Evolutionary conservation across 2,797 vertebrate genomes (phyloP).

Genomic region (Trematomus bernacchii): DNA sequence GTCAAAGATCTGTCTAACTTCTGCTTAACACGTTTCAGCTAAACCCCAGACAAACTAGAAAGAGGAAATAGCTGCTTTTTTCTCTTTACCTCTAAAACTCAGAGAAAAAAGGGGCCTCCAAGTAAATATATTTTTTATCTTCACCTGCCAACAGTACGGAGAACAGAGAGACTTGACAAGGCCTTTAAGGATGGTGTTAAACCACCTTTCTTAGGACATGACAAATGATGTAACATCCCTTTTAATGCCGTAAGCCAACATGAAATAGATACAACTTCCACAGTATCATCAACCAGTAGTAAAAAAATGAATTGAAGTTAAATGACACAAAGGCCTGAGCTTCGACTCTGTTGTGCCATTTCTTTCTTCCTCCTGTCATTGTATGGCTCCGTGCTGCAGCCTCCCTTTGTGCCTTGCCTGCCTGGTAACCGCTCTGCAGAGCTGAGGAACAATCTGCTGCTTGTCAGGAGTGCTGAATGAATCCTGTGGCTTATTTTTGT

Average conservation of each 20-base stretch:
- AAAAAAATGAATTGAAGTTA: slow-evolving; percentile 60
- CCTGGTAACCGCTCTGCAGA: slow-evolving; percentile 54
- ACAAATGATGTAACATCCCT: slow-evolving; percentile 60
- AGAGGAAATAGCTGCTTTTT: slow-evolving; percentile 47
- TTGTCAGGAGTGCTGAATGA: slow-evolving; percentile 74
- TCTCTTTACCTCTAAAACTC: slow-evolving; percentile 51
- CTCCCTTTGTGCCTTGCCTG: slow-evolving; percentile 53
- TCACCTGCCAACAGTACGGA: slow-evolving; percentile 60
- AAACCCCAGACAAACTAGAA: slow-evolving; percentile 57
- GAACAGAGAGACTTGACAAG: slow-evolving; percentile 61
- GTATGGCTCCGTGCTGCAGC: slow-evolving; percentile 46
- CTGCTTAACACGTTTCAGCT: slow-evolving; percentile 29
- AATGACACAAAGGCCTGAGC: slow-evolving; percentile 51
- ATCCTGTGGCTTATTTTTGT: slow-evolving; percentile 80
- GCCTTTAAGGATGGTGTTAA: slow-evolving; percentile 66
- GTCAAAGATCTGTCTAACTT: slow-evolving; percentile 16
- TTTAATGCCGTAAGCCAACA: slow-evolving; percentile 42
- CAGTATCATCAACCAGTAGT: slow-evolving; percentile 33
- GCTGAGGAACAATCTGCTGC: slow-evolving; percentile 69
- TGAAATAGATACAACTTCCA: slow-evolving; percentile 28
- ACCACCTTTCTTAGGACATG: slow-evolving; percentile 60
- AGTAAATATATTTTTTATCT: slow-evolving; percentile 55
- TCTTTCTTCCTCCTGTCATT: slow-evolving; percentile 42
- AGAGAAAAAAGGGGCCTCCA: slow-evolving; percentile 38
- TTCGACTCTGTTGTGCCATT: slow-evolving; percentile 37